These are phyloP conservation scores for Ammodytes dubius DNA, from an alignment of 2,113 vertebrate genomes.

Conservation along the genomic window DNA sequence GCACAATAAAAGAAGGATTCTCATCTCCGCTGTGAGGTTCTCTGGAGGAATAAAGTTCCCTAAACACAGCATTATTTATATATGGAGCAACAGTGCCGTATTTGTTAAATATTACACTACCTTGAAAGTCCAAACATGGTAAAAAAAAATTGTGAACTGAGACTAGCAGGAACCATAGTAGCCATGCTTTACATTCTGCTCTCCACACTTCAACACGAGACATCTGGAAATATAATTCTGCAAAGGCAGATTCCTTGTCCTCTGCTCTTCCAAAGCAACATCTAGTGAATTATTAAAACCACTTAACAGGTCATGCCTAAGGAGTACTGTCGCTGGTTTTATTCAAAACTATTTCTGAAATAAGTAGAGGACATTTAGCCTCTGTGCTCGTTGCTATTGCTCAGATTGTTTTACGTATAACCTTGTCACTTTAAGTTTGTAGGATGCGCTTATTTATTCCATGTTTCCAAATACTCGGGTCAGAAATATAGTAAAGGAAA, in stretches of 20 bases:
- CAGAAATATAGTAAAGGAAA: background rate
- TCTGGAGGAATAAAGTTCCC: constrained; percentile 44
- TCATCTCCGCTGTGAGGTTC: constrained; percentile 32
- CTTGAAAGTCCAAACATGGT: constrained; percentile 23
- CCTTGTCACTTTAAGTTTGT: background rate
- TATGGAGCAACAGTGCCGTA: constrained; percentile 29
- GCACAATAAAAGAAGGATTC: constrained; percentile 52
- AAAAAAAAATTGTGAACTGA: constrained; percentile 32
- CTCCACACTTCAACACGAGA: constrained; percentile 22
- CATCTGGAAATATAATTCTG: constrained; percentile 39
- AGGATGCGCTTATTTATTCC: background rate
- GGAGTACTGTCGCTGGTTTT: constrained; percentile 32
- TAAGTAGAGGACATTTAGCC: constrained; percentile 32
- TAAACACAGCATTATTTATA: constrained; percentile 44
- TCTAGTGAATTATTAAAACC: constrained; percentile 77
- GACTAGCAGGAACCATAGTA: background rate
- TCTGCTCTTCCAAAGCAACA: constrained; percentile 62
- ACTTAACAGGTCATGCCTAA: constrained; percentile 70
- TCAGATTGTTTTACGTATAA: background rate
- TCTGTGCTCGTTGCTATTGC: background rate
- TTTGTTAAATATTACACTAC: constrained; percentile 29
- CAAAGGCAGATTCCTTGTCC: constrained; percentile 59
- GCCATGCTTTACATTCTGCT: constrained; percentile 33
- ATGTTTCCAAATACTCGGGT: background rate
- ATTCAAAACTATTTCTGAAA: constrained; percentile 52